A percentile compares a stretch with the other conserved stretches of the same genome.
phyloP scores from a whole-genome alignment of 2,888 invertebrate genomes.

The Aporophyla lueneburgensis region DNA sequence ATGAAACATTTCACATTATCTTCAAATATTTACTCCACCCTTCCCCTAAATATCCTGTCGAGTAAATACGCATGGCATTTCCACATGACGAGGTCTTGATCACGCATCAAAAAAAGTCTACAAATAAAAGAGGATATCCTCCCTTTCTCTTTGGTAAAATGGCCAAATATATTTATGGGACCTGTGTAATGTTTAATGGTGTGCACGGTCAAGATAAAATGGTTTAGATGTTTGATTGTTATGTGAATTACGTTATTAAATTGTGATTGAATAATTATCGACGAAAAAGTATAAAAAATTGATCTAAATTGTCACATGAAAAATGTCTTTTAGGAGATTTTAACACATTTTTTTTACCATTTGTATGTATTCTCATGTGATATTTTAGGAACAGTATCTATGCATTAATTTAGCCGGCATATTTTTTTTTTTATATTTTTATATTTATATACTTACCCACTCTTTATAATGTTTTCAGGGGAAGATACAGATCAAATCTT shows the following conservation, averaged over 20 bases:
- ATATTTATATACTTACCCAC: too few species aligned
- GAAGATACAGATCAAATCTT: not conserved
- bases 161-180: slow-evolving; percentile 24
- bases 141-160: slow-evolving; percentile 10
- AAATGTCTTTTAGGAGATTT: too few species aligned
- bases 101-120: slow-evolving; percentile 36
- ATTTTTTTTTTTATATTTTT: too few species aligned
- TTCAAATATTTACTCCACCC: not conserved
- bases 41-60: slow-evolving; percentile 7
- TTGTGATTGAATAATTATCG: too few species aligned
- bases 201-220: not conserved
- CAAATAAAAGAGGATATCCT: slow-evolving; percentile 26
- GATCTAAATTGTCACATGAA: too few species aligned
- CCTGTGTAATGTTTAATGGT: slow-evolving; percentile 18
- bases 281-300: too few species aligned
- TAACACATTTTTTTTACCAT: too few species aligned
- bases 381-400: too few species aligned
- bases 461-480: not conserved
- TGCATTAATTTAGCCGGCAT: not conserved
- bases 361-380: too few species aligned
- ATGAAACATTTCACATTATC: slow-evolving; percentile 18
- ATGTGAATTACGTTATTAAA: too few species aligned
- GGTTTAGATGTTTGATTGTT: not conserved
- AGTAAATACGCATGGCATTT: slow-evolving; percentile 36
- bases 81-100: slow-evolving; percentile 38